These are phyloP conservation scores for Lobophora halterata DNA, from an alignment of 2,888 invertebrate species.

Conservation along the genomic window DNA sequence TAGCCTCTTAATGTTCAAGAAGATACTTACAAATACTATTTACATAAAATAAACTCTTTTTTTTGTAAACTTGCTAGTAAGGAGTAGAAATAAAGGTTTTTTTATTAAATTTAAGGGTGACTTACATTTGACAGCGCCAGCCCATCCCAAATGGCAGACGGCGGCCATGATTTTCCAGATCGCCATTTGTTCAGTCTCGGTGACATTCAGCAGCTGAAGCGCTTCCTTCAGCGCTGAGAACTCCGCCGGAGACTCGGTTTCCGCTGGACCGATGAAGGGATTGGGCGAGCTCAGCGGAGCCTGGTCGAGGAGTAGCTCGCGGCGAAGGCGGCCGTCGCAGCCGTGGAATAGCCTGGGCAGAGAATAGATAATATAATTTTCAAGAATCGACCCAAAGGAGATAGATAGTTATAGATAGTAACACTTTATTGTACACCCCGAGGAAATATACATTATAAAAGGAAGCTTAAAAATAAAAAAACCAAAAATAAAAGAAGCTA, in stretches of 20 bases:
- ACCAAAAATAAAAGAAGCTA: too few species aligned
- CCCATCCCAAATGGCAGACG: constrained; percentile 96
- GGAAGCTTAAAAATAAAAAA: background rate
- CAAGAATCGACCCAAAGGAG: too few species aligned
- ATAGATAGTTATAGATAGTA: background rate
- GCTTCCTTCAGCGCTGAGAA: constrained; percentile 90
- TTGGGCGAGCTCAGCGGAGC: constrained; percentile 77
- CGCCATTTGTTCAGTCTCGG: constrained; percentile 88
- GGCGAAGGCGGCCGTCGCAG: constrained; percentile 89
- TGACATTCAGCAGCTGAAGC: constrained; percentile 87
- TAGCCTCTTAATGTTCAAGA: too few species aligned
- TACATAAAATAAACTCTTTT: too few species aligned
- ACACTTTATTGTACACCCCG: too few species aligned
- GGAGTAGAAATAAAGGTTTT: too few species aligned
- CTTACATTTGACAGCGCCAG: constrained; percentile 88
- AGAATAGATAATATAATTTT: too few species aligned
- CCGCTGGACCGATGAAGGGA: constrained; percentile 89
- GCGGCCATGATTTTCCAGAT: constrained; percentile 94
- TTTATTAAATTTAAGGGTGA: too few species aligned
- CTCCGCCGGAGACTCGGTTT: constrained; percentile 90
- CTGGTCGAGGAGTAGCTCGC: constrained; percentile 90
- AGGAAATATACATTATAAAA: background rate
- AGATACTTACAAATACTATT: too few species aligned
- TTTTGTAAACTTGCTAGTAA: too few species aligned
- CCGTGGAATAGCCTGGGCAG: constrained; percentile 88